Conservation (phyloP, 2,888 invertebrate species). For the Baccha elongata region DNA sequence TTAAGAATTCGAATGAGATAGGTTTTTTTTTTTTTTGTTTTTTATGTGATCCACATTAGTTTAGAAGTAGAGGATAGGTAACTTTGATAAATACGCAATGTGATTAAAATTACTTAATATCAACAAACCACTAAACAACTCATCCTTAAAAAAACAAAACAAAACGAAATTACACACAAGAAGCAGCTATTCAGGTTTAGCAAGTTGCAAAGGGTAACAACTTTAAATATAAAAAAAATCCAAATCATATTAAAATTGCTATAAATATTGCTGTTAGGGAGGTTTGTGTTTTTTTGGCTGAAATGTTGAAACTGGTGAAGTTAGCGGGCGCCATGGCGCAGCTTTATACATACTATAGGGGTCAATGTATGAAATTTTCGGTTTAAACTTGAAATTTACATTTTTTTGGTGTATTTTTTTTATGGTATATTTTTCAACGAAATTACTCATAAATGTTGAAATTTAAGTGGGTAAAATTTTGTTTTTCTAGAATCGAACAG, state of each 20-base stretch:
- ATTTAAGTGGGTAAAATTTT: neutral
- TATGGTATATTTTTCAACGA: neutral
- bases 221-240: neutral
- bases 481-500: neutral
- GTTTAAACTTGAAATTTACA: neutral
- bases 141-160: neutral
- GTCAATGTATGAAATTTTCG: constrained; percentile 30
- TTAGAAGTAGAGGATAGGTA: too few species aligned
- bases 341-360: constrained; percentile 20
- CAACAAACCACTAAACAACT: neutral
- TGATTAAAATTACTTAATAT: neutral
- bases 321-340: too few species aligned
- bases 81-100: too few species aligned
- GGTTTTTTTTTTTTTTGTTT: too few species aligned
- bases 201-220: constrained; percentile 32
- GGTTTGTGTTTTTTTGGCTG: neutral
- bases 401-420: neutral
- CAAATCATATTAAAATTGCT: neutral
- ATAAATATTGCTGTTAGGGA: constrained; percentile 5
- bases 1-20: too few species aligned
- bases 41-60: too few species aligned
- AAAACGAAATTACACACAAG: neutral
- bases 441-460: constrained; percentile 23
- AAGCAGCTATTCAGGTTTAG: constrained; percentile 8
- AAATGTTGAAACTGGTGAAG: constrained; percentile 4